phyloP scores from a whole-genome alignment of 2,113 vertebrate genomes.

The Proteles cristata region DNA sequence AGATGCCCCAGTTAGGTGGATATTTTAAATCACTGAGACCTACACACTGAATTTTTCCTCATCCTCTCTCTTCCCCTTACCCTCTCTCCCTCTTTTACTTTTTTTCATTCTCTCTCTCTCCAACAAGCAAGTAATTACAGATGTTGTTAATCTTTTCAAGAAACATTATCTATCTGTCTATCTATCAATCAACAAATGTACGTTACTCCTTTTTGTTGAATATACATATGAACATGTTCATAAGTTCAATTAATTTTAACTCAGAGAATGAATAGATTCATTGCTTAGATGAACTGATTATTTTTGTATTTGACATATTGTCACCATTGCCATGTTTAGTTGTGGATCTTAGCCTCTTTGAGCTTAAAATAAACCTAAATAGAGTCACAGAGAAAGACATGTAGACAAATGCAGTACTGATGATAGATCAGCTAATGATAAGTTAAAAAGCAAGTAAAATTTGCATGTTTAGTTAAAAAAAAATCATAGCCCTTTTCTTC shows the following conservation, averaged over 20 bases:
- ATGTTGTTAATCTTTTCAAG: neutral
- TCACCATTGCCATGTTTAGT: neutral
- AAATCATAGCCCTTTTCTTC: neutral
- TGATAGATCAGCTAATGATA: neutral
- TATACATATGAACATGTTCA: neutral
- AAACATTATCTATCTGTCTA: neutral
- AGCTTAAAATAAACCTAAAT: neutral
- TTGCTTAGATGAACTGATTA: neutral
- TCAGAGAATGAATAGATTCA: neutral
- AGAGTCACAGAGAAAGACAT: neutral
- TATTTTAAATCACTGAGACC: neutral
- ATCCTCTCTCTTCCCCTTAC: neutral
- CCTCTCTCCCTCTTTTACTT: neutral
- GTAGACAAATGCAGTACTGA: neutral
- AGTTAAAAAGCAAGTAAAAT: neutral
- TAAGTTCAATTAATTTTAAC: neutral
- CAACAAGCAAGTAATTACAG: neutral
- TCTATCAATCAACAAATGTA: neutral
- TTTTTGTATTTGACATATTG: neutral
- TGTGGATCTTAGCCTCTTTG: neutral
- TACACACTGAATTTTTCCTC: neutral
- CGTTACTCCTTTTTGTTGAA: neutral
- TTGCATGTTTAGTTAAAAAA: neutral
- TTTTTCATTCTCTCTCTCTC: neutral
- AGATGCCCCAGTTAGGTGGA: too few species aligned